These are phyloP conservation scores for Scaptodrosophila latifasciaeformis DNA, from an alignment of 2,888 invertebrate species.

Conservation along the genomic window DNA sequence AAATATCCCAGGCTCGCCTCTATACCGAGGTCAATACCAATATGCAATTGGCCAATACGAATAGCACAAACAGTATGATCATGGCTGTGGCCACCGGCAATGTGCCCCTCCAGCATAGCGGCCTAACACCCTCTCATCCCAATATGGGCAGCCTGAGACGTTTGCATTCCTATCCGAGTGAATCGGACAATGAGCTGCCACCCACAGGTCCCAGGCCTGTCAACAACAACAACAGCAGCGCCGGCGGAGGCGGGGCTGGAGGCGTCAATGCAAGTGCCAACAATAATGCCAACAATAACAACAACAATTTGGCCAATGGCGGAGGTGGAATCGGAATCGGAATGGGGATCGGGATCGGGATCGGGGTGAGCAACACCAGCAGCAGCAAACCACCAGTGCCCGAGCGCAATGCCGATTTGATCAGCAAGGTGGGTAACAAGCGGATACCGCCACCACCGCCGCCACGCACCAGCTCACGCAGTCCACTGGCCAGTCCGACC, in stretches of 20 bases:
- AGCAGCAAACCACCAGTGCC: constrained; percentile 86
- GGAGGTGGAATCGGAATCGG: constrained; percentile 17
- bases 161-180: constrained; percentile 89
- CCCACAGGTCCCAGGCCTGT: constrained; percentile 76
- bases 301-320: constrained; percentile 35
- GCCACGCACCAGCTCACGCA: constrained; percentile 91
- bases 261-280: too few species aligned
- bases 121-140: constrained; percentile 62
- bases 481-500: constrained; percentile 89
- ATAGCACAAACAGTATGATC: constrained; percentile 75
- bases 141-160: constrained; percentile 80
- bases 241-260: constrained; percentile 39
- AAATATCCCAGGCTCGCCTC: constrained; percentile 74
- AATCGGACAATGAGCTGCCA: constrained; percentile 87
- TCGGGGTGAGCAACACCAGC: too few species aligned
- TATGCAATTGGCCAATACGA: constrained; percentile 56
- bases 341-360: too few species aligned
- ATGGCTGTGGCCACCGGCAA: constrained; percentile 40
- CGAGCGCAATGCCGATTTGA: constrained; percentile 86
- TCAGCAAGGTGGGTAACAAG: constrained; percentile 83
- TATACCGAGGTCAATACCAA: constrained; percentile 67
- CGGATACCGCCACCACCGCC: constrained; percentile 93
- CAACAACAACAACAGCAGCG: constrained; percentile 12
- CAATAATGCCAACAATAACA: constrained; percentile 15
- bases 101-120: constrained; percentile 23